Conservation (phyloP, 2,888 invertebrate species). For the Aplocera efformata region DNA sequence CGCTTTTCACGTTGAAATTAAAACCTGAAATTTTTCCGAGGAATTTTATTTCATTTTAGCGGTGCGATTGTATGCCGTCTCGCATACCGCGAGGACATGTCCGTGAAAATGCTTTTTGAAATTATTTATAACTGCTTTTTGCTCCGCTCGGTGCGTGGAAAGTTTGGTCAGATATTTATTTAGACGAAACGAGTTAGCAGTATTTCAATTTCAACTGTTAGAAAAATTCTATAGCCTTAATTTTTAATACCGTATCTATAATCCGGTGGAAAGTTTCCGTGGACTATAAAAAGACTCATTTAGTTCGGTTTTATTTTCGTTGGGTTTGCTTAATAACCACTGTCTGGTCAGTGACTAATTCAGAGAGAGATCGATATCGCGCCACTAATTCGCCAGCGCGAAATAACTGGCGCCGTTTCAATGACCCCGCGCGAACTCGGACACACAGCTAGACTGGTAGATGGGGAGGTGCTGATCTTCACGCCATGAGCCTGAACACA, state of each 20-base stretch:
- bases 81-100: constrained; percentile 14
- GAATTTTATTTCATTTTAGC: constrained; percentile 20
- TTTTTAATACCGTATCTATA: too few species aligned
- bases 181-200: constrained; percentile 10
- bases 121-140: constrained; percentile 12
- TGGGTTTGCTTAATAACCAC: not conserved
- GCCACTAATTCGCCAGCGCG: constrained; percentile 12
- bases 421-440: not conserved
- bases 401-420: not conserved
- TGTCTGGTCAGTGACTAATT: constrained; percentile 4
- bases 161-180: constrained; percentile 5
- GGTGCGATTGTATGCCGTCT: constrained; percentile 5
- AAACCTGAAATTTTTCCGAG: constrained; percentile 20
- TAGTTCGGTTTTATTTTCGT: too few species aligned
- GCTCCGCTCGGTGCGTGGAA: constrained; percentile 7
- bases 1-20: constrained; percentile 23
- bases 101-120: constrained; percentile 13
- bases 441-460: too few species aligned
- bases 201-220: constrained; percentile 6
- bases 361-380: constrained; percentile 11
- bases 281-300: too few species aligned
- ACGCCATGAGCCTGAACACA: too few species aligned
- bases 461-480: too few species aligned
- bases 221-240: too few species aligned
- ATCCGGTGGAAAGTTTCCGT: too few species aligned